A percentile compares a stretch with the other conserved stretches of the same genome.
These are phyloP conservation scores for Belonocnema kinseyi DNA, from an alignment of 1,140 invertebrate genomes.

Conservation along the genomic window DNA sequence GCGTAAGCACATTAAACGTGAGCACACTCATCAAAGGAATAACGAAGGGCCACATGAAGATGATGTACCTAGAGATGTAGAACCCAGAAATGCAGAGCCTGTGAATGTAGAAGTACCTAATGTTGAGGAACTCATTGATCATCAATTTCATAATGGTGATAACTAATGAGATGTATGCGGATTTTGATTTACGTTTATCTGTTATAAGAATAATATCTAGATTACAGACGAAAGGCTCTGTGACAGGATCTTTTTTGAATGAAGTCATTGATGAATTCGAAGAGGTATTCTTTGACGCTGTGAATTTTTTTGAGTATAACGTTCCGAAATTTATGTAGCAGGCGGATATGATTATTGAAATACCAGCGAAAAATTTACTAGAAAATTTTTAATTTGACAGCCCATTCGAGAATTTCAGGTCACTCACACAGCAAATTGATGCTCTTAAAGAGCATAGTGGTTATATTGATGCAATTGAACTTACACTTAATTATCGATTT, in stretches of 20 bases:
- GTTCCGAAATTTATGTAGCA: too few relatives aligned
- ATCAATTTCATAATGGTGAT: background rate
- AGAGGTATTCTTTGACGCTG: background rate
- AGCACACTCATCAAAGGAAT: too few relatives aligned
- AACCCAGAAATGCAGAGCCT: too few relatives aligned
- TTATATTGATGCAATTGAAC: conserved; percentile 20
- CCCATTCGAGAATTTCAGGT: conserved; percentile 20
- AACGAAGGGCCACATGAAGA: background rate
- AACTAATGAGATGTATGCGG: background rate
- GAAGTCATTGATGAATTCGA: background rate
- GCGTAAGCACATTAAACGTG: background rate
- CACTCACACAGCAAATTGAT: background rate
- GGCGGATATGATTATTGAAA: background rate
- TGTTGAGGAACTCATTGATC: background rate
- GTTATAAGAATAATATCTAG: background rate
- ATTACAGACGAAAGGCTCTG: background rate
- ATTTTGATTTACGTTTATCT: background rate
- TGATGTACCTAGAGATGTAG: background rate
- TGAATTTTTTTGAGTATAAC: background rate
- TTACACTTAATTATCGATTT: background rate
- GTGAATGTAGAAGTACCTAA: too few relatives aligned
- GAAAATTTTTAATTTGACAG: conserved; percentile 19
- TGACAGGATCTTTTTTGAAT: background rate
- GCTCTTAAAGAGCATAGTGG: background rate
- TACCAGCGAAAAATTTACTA: background rate